phyloP scores from a whole-genome alignment of 1,140 invertebrate genomes.

The Drosophila kepulauana region DNA sequence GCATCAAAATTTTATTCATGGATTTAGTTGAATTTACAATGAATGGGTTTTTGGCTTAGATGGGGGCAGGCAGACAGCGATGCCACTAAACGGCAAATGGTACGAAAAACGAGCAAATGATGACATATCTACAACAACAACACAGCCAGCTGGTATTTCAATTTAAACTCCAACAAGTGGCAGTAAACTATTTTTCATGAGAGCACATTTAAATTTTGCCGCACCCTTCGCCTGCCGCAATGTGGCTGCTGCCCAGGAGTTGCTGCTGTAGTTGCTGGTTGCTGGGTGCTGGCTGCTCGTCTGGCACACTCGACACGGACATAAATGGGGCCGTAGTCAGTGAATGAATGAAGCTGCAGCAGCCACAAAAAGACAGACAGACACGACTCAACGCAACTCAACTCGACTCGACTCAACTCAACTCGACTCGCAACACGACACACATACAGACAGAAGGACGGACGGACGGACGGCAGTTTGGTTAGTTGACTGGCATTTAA shows the following conservation, averaged over 20 bases:
- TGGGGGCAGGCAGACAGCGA: constrained; percentile 23
- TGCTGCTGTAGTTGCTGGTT: constrained; percentile 25
- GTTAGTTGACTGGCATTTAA: constrained; percentile 43
- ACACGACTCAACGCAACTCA: neutral
- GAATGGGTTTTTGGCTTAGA: constrained; percentile 77
- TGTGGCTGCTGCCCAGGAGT: constrained; percentile 21
- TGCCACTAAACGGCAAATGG: constrained; percentile 52
- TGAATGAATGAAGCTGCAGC: constrained; percentile 53
- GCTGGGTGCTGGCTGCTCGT: constrained; percentile 7
- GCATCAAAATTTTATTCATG: constrained; percentile 79
- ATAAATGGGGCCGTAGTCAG: constrained; percentile 58
- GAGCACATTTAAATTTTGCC: constrained; percentile 48
- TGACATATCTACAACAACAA: constrained; percentile 62
- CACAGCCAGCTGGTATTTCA: constrained; percentile 57
- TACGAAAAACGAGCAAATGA: constrained; percentile 77
- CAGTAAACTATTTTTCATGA: constrained; percentile 60
- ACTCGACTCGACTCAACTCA: neutral
- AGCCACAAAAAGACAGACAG: constrained; percentile 24
- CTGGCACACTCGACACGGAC: constrained; percentile 56
- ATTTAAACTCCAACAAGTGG: constrained; percentile 78
- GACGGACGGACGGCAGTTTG: constrained; percentile 20
- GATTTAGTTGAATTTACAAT: constrained; percentile 83
- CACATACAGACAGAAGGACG: constrained; percentile 4
- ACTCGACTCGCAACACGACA: neutral
- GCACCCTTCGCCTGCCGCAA: neutral